Percentiles rank a stretch among this genome's conserved stretches.
Conservation (phyloP, 2,888 invertebrate species). For the Autographa gamma region DNA sequence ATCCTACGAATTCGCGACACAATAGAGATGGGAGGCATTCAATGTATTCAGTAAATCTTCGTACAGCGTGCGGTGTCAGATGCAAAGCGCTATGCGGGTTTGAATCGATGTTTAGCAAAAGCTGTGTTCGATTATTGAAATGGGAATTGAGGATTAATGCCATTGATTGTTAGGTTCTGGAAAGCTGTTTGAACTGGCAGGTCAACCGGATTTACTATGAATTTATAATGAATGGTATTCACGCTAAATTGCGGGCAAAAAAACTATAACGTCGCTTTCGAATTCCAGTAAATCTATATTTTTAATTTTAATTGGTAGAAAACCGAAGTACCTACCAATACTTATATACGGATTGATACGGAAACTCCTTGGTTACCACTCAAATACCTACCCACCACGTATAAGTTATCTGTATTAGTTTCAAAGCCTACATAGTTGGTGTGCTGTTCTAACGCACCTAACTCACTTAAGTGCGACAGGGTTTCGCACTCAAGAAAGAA, state of each 20-base stretch:
- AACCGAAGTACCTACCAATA: too few relatives aligned
- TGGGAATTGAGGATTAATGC: conserved; percentile 60
- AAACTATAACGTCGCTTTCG: conserved; percentile 4
- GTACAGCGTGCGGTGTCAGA: conserved; percentile 64
- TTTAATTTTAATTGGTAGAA: not conserved
- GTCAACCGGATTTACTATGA: conserved; percentile 32
- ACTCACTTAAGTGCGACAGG: conserved; percentile 71
- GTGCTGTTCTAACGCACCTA: conserved; percentile 44
- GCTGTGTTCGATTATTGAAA: conserved; percentile 64
- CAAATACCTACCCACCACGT: conserved; percentile 12
- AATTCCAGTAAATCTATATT: not conserved
- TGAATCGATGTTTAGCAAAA: conserved; percentile 59
- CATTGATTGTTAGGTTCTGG: conserved; percentile 54
- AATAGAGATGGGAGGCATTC: conserved; percentile 57
- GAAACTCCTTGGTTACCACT: conserved; percentile 13
- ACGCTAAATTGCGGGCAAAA: not conserved
- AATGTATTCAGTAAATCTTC: conserved; percentile 69
- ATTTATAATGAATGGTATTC: conserved; percentile 14
- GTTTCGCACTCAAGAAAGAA: conserved; percentile 81
- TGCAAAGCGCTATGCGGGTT: conserved; percentile 60
- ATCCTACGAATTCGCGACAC: conserved; percentile 54
- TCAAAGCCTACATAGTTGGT: conserved; percentile 35
- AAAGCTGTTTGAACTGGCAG: conserved; percentile 43
- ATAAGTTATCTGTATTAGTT: conserved; percentile 38
- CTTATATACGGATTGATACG: conserved; percentile 3